These are phyloP conservation scores for Labeo catla DNA, from an alignment of 2,113 vertebrate genomes.

Conservation along the genomic window DNA sequence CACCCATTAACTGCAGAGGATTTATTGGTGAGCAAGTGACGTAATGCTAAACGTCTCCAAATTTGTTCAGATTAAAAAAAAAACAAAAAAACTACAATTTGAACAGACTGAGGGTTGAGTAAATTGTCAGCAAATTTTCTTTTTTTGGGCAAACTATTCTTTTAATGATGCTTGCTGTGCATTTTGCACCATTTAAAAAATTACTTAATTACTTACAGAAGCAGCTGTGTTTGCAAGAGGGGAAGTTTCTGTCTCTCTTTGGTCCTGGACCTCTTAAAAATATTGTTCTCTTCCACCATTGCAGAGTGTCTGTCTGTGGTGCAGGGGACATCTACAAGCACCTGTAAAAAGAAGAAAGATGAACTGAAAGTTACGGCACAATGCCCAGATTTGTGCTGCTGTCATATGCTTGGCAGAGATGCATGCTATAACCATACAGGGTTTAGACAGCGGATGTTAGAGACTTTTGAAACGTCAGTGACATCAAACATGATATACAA, in stretches of 20 bases:
- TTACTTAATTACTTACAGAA: slow-evolving; percentile 88
- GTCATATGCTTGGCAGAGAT: background rate
- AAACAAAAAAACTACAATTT: too few species aligned
- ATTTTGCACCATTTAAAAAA: background rate
- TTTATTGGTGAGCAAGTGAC: too few species aligned
- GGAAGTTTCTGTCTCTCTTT: slow-evolving; percentile 88
- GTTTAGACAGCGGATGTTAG: background rate
- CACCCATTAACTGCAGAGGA: too few species aligned
- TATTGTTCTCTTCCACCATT: slow-evolving; percentile 89
- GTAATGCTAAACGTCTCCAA: too few species aligned
- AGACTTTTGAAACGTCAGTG: background rate
- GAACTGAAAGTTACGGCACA: background rate
- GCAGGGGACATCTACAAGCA: slow-evolving; percentile 95
- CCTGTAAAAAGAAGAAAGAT: slow-evolving; percentile 70
- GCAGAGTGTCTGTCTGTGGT: slow-evolving; percentile 92
- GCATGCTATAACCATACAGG: background rate
- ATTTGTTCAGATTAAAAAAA: too few species aligned
- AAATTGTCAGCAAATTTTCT: too few species aligned
- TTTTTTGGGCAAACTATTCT: too few species aligned
- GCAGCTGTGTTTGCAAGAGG: slow-evolving; percentile 85
- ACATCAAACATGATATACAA: background rate
- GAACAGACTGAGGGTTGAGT: too few species aligned
- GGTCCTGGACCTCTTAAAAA: slow-evolving; percentile 82
- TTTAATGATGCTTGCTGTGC: too few species aligned
- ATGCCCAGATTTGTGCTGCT: background rate